These are phyloP conservation scores for Pristiophorus japonicus DNA, from an alignment of 2,113 vertebrate genomes.

Conservation along the genomic window DNA sequence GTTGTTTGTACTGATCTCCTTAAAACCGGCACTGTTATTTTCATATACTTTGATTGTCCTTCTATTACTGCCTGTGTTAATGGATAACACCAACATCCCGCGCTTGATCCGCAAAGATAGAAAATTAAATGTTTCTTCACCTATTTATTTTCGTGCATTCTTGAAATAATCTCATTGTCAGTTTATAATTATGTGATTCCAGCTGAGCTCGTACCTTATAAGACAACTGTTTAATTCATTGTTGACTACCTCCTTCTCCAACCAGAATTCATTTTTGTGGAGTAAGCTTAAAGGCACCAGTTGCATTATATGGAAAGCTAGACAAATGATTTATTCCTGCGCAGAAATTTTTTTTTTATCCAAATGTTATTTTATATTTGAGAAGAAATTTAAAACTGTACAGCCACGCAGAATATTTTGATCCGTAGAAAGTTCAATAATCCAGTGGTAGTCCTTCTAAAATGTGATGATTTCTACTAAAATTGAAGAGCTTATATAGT, in stretches of 20 bases:
- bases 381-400: neutral
- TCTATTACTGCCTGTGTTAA: neutral
- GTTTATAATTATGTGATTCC: no score
- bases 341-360: neutral
- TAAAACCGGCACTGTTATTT: neutral
- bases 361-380: slow-evolving; percentile 14
- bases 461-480: neutral
- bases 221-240: no score
- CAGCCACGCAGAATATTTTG: neutral
- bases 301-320: neutral
- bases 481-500: neutral
- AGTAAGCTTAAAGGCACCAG: neutral
- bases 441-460: neutral
- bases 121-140: no score
- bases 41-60: neutral
- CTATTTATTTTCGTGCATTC: no score
- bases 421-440: neutral
- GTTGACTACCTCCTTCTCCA: no score
- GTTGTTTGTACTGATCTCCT: neutral
- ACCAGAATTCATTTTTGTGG: no score
- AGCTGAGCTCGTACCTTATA: no score
- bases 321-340: neutral
- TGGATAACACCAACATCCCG: neutral
- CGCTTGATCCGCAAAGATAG: neutral
- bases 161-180: no score